Evolutionary conservation across 2,113 vertebrate species (phyloP).

Genomic region (Callipepla californica): DNA sequence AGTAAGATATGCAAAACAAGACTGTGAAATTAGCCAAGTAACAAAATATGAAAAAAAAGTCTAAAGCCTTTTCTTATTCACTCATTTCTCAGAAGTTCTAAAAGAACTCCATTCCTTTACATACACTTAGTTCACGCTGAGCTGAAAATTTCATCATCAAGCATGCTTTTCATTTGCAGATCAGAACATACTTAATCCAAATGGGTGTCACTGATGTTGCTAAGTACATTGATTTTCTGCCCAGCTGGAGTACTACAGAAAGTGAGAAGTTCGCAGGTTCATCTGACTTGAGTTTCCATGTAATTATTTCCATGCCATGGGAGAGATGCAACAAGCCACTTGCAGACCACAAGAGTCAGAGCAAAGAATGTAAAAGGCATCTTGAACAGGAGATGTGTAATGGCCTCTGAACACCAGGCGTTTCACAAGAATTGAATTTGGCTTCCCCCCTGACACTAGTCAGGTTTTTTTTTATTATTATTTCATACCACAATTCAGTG

Average conservation of each 20-base stretch:
- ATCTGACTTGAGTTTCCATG: slow-evolving; percentile 27
- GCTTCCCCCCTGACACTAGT: not conserved
- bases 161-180: not conserved
- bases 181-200: slow-evolving; percentile 20
- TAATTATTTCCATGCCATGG: slow-evolving; percentile 14
- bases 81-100: not conserved
- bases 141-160: not conserved
- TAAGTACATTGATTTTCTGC: slow-evolving; percentile 57
- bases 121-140: not conserved
- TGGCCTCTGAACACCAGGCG: not conserved
- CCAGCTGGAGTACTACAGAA: not conserved
- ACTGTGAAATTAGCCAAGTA: not conserved
- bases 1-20: not conserved
- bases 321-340: not conserved
- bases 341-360: not conserved
- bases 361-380: not conserved
- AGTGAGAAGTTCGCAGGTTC: slow-evolving; percentile 31
- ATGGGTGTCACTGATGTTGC: not conserved
- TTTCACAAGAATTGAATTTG: not conserved
- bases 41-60: not conserved
- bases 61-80: not conserved
- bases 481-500: not conserved
- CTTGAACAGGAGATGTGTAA: not conserved
- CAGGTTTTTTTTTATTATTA: not conserved
- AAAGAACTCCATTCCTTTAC: not conserved